phyloP scores from a whole-genome alignment of 2,113 vertebrate genomes.

The Thymallus thymallus region DNA sequence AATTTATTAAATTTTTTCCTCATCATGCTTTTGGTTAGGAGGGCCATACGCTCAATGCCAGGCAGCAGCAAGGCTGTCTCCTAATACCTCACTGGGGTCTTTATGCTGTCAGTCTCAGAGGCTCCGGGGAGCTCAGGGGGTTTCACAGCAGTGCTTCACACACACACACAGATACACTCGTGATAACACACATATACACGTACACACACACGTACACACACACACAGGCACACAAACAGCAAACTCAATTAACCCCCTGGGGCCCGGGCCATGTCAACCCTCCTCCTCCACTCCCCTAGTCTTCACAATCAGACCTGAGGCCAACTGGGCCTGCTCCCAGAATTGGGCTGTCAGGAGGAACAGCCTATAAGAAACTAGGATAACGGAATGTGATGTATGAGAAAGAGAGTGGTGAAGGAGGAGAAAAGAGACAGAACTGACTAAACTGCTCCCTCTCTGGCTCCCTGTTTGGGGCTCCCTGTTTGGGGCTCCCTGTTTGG shows the following conservation, averaged over 20 bases:
- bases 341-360: constrained; percentile 49
- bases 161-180: too few relatives aligned
- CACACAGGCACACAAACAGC: constrained; percentile 18
- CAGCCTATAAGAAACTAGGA: constrained; percentile 51
- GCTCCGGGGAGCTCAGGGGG: constrained; percentile 48
- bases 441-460: constrained; percentile 9
- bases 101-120: constrained; percentile 75
- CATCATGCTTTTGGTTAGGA: constrained; percentile 65
- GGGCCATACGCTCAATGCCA: constrained; percentile 64
- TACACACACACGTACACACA: too few relatives aligned
- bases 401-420: constrained; percentile 36
- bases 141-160: constrained; percentile 33
- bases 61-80: constrained; percentile 60
- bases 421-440: constrained; percentile 25
- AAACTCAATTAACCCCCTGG: constrained; percentile 74
- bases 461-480: constrained; percentile 10
- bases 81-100: constrained; percentile 64
- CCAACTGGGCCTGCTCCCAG: constrained; percentile 71
- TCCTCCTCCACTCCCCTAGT: constrained; percentile 26
- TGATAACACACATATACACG: too few relatives aligned
- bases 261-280: constrained; percentile 45
- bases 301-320: constrained; percentile 54
- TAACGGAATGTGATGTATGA: constrained; percentile 63
- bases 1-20: constrained; percentile 71
- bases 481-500: constrained; percentile 5